Evolutionary conservation across 2,888 invertebrate species (phyloP).

Genomic region (Acronicta leporina): DNA sequence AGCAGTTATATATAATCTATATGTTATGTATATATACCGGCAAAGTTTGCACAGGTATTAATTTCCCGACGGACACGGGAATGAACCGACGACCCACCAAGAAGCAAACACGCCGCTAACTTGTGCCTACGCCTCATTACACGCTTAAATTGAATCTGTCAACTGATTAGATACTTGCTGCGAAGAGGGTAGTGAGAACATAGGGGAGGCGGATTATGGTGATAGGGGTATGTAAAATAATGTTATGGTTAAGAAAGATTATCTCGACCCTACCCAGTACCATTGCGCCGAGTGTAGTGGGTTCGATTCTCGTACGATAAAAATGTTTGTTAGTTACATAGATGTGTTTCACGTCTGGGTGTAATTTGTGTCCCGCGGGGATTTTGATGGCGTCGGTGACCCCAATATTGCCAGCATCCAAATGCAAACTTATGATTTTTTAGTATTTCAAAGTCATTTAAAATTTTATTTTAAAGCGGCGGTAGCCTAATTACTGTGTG

Average conservation of each 20-base stretch:
- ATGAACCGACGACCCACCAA: conserved; percentile 62
- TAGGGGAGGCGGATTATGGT: not conserved
- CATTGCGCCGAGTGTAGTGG: too few relatives aligned
- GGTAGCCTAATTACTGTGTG: too few relatives aligned
- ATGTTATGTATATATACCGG: conserved; percentile 53
- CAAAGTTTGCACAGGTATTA: conserved; percentile 71
- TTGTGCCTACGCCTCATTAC: conserved; percentile 51
- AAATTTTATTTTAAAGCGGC: too few relatives aligned
- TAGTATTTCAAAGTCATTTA: too few relatives aligned
- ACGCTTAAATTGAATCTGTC: conserved; percentile 59
- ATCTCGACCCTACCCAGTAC: too few relatives aligned
- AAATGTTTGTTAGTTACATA: too few relatives aligned
- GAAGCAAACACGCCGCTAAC: conserved; percentile 57
- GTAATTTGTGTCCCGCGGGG: too few relatives aligned
- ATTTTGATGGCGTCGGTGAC: too few relatives aligned
- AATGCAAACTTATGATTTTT: too few relatives aligned
- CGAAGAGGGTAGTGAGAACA: conserved; percentile 37
- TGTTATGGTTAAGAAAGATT: not conserved
- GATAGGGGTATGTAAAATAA: not conserved
- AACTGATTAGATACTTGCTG: conserved; percentile 53
- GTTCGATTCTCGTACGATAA: too few relatives aligned
- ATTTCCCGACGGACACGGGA: conserved; percentile 69
- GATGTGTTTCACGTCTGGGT: too few relatives aligned
- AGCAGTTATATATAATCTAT: conserved; percentile 45
- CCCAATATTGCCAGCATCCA: too few relatives aligned